These are phyloP conservation scores for Beris chalybata DNA, from an alignment of 2,888 invertebrate genomes.

Conservation along the genomic window DNA sequence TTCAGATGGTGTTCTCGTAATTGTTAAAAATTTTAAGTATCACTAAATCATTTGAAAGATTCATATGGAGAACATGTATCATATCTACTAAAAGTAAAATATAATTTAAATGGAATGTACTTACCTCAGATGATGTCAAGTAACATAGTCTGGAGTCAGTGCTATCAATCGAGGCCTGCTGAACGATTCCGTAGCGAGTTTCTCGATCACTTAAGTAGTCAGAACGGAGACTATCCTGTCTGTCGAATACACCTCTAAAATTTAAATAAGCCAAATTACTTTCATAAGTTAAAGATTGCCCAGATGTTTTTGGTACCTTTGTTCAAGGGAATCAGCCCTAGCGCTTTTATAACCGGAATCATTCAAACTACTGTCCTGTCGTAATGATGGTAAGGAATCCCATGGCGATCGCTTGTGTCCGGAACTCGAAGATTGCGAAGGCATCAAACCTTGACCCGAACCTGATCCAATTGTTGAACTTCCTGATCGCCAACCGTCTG, in stretches of 20 bases:
- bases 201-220: slow-evolving; percentile 91
- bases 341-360: slow-evolving; percentile 87
- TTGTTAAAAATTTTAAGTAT: too few relatives aligned
- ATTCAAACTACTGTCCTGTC: slow-evolving; percentile 83
- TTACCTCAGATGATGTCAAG: slow-evolving; percentile 93
- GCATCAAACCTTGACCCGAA: slow-evolving; percentile 59
- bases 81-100: too few relatives aligned
- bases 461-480: slow-evolving; percentile 70
- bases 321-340: slow-evolving; percentile 83
- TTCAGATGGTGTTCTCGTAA: too few relatives aligned
- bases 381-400: slow-evolving; percentile 83
- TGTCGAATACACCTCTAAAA: slow-evolving; percentile 78
- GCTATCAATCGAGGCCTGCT: slow-evolving; percentile 92
- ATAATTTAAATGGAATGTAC: slow-evolving; percentile 51
- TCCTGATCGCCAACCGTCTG: slow-evolving; percentile 83
- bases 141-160: slow-evolving; percentile 92
- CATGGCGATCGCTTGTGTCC: slow-evolving; percentile 78
- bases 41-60: too few relatives aligned
- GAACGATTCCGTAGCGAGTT: slow-evolving; percentile 84
- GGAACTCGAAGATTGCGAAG: slow-evolving; percentile 51
- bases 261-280: slow-evolving; percentile 45
- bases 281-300: not conserved
- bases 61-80: too few relatives aligned
- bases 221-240: slow-evolving; percentile 85
- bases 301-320: slow-evolving; percentile 63